Base-by-base conservation (phyloP, 2,888 invertebrate genomes). In the Arctia plantaginis region DNA sequence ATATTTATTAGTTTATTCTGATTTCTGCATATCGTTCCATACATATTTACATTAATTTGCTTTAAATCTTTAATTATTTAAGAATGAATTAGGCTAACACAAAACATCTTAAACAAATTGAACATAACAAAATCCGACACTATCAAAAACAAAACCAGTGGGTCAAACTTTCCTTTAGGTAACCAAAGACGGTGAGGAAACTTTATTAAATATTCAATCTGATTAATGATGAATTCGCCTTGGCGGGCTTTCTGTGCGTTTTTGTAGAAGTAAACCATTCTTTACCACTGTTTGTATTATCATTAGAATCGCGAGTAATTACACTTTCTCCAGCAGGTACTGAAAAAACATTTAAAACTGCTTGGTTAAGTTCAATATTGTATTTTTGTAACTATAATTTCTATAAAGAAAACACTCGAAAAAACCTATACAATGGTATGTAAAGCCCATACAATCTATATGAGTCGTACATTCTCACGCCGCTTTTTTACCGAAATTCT, bases 151-250 rank as follows among this genome's bases (percentile, higher is more conserved):
- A 33, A 33, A 44, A 30, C 44, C 6, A 51, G 7, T 4, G n/a
- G 69, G 44, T 59, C 33, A 15, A 6, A 27, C 33, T 2, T 62
- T 44, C 96, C 97, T 90, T 97, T 97, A 85, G 97, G 97, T 75
- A 97, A 91, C 87, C 97, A 88, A 72, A 97, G 91, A 81, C 97
- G 96, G 73, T 96, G 95, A 23, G 97, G 97, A 89, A 96, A 96
- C 65, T 96, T 96, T 77, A 96, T 96, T 83, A 96, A 94, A 66
- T 94, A 93, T 87, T 96, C 93, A 68, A 91, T 89, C 79, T 91
- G 87, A 79, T 96, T 95, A 78, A 96, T 80, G 77, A 93, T 84
- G 88, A 96, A 96, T 64, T 94, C 92, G 44, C 93, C 93, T 13
- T 94, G 92, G 62, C 96, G 80, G 64, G 96, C 96, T 66, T 94